Conservation (phyloP, 2,113 vertebrate genomes). For the Gallinago undulata region DNA sequence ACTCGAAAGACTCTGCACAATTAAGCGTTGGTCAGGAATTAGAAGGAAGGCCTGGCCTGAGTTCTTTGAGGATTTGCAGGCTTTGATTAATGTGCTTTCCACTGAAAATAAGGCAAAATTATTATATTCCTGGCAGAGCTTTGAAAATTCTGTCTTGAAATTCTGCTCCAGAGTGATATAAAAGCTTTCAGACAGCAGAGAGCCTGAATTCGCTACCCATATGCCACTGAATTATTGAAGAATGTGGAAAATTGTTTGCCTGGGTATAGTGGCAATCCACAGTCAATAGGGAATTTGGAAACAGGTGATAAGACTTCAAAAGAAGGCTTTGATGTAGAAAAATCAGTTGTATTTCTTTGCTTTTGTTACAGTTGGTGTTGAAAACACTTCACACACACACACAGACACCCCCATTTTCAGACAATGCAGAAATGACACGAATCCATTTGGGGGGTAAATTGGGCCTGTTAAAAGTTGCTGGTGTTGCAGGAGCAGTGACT, state of each 20-base stretch:
- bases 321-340: neutral
- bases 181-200: neutral
- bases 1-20: neutral
- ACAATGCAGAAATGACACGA: neutral
- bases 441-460: neutral
- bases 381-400: neutral
- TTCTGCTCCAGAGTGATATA: neutral
- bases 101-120: neutral
- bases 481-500: neutral
- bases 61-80: neutral
- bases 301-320: neutral
- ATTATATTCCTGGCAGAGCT: neutral
- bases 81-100: neutral
- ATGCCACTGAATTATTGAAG: neutral
- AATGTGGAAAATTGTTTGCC: neutral
- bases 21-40: neutral
- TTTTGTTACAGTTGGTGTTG: neutral
- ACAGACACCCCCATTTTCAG: neutral
- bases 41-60: neutral
- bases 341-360: neutral
- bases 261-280: neutral
- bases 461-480: neutral
- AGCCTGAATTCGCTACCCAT: neutral
- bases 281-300: neutral
- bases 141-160: constrained; percentile 27